Base-by-base conservation (phyloP, 2,113 vertebrate genomes). In the Symphodus melops region DNA sequence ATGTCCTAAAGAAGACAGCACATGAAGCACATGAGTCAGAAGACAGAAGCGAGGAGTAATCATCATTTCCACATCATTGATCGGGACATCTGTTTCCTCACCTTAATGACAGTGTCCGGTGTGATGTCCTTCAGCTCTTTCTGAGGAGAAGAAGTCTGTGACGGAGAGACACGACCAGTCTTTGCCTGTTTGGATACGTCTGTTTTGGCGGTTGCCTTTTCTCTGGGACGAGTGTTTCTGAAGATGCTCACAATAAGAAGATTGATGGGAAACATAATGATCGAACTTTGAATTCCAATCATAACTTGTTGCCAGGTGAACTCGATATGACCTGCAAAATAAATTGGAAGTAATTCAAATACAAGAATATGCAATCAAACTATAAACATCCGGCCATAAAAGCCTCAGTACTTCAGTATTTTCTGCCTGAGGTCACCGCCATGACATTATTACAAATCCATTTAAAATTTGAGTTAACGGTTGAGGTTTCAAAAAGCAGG, bases 201-300 rank as follows among this genome's bases (percentile, higher is more conserved):
- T 9, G 75, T 73, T 60, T 89, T 82, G 7, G 75, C 77, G 41
- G 62, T 21, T 25, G 62, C 21, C 28, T 68, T 83, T 81, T 92
- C 88, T 65, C 72, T 78, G 25, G 95, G 90, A 4, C 88, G 89
- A 33, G 86, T 72, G 55, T 96, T 97, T 88, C 96, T 94, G 93
- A 99, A 98, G 92, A 99, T 96, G 79, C 96, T 97, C 84, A 99
- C 96, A 1, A 99, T 98, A 39, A 99, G 92, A 66, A 99, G 93
- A 88, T 98, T 99, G 94, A 98, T 95, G 83, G 98, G 97, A 81
- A 99, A 98, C 96, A 98, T 96, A 57, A 99, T 95, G 71, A 99
- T 83, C 9, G 98, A 99, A 90, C 97, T 99, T 89, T 99, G 96
- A 75, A 99, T 79, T 58, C 97, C 97, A 11, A 98, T 97, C 94